Evolutionary conservation across 2,113 vertebrate genomes (phyloP).

Genomic region (Orientallactaga bullata): DNA sequence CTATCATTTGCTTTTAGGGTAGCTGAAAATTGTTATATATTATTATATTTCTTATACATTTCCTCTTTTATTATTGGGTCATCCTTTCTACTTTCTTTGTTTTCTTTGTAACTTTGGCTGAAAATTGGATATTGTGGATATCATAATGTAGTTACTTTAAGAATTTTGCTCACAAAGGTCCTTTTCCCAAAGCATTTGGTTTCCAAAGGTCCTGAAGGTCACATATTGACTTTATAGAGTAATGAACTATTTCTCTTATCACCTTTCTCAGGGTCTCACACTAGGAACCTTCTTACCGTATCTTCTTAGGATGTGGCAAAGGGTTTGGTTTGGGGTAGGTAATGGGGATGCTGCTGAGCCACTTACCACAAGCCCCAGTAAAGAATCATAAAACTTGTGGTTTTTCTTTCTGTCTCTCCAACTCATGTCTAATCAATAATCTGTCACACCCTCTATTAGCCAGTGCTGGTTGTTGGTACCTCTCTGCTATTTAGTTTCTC

Average conservation of each 20-base stretch:
- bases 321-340: slow-evolving; percentile 42
- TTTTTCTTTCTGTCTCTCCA: background rate
- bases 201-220: background rate
- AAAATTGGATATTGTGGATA: background rate
- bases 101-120: background rate
- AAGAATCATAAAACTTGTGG: background rate
- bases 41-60: background rate
- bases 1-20: background rate
- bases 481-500: background rate
- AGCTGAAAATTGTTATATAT: background rate
- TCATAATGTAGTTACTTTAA: background rate
- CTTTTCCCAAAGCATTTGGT: background rate
- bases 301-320: slow-evolving; percentile 56
- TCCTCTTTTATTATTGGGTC: background rate
- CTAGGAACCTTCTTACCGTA: background rate
- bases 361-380: slow-evolving; percentile 25
- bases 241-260: background rate
- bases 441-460: background rate
- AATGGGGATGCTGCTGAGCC: background rate
- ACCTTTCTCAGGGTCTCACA: background rate
- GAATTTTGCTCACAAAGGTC: background rate
- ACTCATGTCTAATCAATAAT: background rate
- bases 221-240: background rate
- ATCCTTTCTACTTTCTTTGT: background rate
- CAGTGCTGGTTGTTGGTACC: background rate